These are phyloP conservation scores for Olivierus martensii DNA, from an alignment of 1,140 invertebrate species.

Conservation along the genomic window DNA sequence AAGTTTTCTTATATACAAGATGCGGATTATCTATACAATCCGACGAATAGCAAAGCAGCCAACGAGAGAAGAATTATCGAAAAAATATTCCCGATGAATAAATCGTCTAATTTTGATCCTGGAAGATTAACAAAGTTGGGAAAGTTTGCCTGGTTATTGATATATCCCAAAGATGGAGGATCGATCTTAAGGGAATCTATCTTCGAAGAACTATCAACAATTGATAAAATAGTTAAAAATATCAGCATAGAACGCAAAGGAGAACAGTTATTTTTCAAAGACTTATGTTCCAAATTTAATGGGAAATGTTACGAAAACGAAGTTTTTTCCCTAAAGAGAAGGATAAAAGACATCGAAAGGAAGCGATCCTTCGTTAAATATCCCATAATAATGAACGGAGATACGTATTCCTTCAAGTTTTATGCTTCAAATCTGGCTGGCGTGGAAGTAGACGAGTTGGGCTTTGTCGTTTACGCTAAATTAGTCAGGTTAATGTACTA, in stretches of 20 bases:
- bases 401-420: conserved; percentile 63
- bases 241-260: conserved; percentile 38
- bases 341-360: conserved; percentile 60
- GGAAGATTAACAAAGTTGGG: conserved; percentile 58
- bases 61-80: conserved; percentile 64
- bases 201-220: conserved; percentile 55
- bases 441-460: conserved; percentile 52
- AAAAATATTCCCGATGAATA: conserved; percentile 16
- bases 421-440: conserved; percentile 77
- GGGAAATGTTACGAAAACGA: conserved; percentile 68
- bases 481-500: conserved; percentile 74
- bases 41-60: conserved; percentile 54
- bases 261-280: conserved; percentile 38
- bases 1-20: conserved; percentile 73
- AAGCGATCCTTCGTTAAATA: conserved; percentile 62
- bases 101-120: conserved; percentile 14
- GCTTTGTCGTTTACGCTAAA: conserved; percentile 53
- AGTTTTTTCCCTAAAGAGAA: conserved; percentile 59
- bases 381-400: conserved; percentile 72
- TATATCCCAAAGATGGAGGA: conserved; percentile 61
- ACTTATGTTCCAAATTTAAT: conserved; percentile 69
- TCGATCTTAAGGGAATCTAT: conserved; percentile 59
- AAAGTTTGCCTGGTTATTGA: conserved; percentile 70
- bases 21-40: conserved; percentile 83
- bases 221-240: conserved; percentile 63